Evolutionary conservation across 2,888 invertebrate genomes (phyloP), one percentile per base, ranked within the genome.

Genomic region (Ophion ellenae): DNA sequence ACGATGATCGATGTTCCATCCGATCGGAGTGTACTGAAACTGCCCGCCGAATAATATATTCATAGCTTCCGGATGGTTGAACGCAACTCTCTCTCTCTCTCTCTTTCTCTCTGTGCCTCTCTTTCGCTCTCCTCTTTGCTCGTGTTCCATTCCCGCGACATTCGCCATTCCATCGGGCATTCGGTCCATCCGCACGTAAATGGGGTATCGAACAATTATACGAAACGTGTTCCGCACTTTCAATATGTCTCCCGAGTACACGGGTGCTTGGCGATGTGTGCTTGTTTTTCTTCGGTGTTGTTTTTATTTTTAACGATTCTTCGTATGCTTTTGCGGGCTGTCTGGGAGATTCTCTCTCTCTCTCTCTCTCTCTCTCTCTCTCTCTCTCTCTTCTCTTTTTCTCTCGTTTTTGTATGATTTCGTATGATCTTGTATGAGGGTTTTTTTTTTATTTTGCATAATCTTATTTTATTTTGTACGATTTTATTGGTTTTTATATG

Each of bases 1-100:
- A 90, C 91, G 92, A 91, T 93, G 93, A 93, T 93, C 92, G 92
- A 93, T 90, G 90, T 89, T 89, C 91, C 91, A 92, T 92, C 91
- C 92, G 93, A 93, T 93, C 93, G 92, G 92, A 92, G 91, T 92
- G 92, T 92, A 91, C 91, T 91, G 91, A 93, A 93, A 93, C 92
- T 93, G 93, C 89, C 93, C 93, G 93, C 90, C 92, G 91, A 93
- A 93, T 93, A 93, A 93, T 93, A 93, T 93, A 93, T 93, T 93
- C 93, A 93, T 93, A 93, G 93, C 93, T 93, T 93, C 92, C 93
- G 93, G 92, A 93, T 93, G 93, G 92, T 93, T 91, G 92, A 92
- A 90, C 92, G 90, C 91, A 90, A 45, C 45, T 45, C 11, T 11
- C 45, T 11, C 45, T 11, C 45, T 11, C 45, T 11, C 45, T 91